Base-by-base conservation (phyloP, 2,888 invertebrate species). In the Nomada ferruginata region DNA sequence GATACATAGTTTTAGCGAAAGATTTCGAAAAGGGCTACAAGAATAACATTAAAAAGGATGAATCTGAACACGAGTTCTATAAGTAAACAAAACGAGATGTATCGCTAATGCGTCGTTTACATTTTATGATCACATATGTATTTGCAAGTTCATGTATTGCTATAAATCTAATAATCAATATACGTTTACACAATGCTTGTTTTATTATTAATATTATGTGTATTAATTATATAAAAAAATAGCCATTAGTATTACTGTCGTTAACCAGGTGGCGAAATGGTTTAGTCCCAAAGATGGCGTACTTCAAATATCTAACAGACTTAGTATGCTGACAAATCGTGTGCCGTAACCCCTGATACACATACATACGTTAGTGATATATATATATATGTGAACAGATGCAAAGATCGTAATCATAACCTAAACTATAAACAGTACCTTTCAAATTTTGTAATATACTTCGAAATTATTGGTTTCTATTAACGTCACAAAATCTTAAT, bases 1-100 rank as follows among this genome's bases (percentile, higher is more conserved):
- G 99, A 90, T 99, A 99, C 94, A 99, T 99, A 88, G 99, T 99
- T 4, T 95, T 99, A 74, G 98, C 98, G 9, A 99, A 99, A 95
- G 99, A 99, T 95, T 99, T 99, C 92, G 99, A 99, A 93, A 99
- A 99, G 94, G 99, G 99, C 53, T 99, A 99, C 95, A 99, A 99
- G 94, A 99, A 99, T 93, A 99, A 99, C 93, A 99, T 99, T 92
- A 99, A 99, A 95, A 99, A 99, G 94, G 99, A 99, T 94, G 99
- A 99, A 94, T 97, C 98, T 91, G 99, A 99, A 95, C 99, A 99
- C 92, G 99, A 99, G 94, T 99, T 99, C 95, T 99, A 99, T 94
- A 99, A 99, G 96, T 99, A 98, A 96, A 59, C 29, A 50, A 57
- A 44, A 18, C 11, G 26, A 10, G 47, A 18, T 44, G 13, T 50